phyloP scores from a whole-genome alignment of 2,888 invertebrate genomes.

The Oscheius sp. region DNA sequence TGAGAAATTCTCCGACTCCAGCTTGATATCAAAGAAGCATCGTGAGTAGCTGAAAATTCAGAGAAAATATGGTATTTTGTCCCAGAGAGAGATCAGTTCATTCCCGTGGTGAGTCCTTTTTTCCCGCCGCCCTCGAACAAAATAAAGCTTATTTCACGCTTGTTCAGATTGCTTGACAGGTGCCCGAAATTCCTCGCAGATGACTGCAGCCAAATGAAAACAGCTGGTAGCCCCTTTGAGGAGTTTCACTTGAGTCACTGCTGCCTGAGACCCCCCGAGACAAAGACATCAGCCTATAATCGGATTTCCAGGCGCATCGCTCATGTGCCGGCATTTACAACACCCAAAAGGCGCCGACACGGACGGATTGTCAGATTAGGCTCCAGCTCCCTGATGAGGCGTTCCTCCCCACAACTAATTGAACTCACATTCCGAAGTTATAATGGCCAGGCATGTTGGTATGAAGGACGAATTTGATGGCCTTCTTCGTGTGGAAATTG shows the following conservation, averaged over 20 bases:
- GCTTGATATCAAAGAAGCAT: slow-evolving; percentile 48
- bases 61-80: background rate
- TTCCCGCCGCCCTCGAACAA: background rate
- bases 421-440: slow-evolving; percentile 91
- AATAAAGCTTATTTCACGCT: slow-evolving; percentile 15
- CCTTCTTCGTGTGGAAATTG: slow-evolving; percentile 90
- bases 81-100: background rate
- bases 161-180: background rate
- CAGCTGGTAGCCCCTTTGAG: no score
- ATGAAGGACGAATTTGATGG: slow-evolving; percentile 95
- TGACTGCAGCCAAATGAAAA: no score
- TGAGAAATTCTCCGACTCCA: slow-evolving; percentile 21
- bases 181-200: background rate
- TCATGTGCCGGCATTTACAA: slow-evolving; percentile 25
- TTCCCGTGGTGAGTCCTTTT: background rate
- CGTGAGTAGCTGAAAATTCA: slow-evolving; percentile 48
- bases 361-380: background rate
- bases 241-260: no score
- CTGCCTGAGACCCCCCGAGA: slow-evolving; percentile 18
- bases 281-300: slow-evolving; percentile 27
- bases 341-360: slow-evolving; percentile 31
- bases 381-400: background rate
- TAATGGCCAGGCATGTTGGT: slow-evolving; percentile 99
- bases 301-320: slow-evolving; percentile 21
- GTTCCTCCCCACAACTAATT: background rate